Percentiles rank a stretch among this genome's conserved stretches.
Evolutionary conservation across 2,888 invertebrate species (phyloP).

Genomic region (Hirtodrosophila alboralis): DNA sequence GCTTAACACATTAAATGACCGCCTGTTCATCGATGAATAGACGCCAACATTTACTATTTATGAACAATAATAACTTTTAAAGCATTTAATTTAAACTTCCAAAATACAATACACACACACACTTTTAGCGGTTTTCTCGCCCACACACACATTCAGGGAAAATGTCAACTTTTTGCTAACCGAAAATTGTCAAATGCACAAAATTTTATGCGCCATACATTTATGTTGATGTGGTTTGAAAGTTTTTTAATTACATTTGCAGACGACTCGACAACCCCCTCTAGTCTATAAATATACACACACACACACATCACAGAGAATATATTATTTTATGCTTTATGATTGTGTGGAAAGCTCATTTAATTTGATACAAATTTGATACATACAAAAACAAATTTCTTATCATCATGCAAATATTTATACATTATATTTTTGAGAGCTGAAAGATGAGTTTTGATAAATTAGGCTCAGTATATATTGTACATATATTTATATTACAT

Average conservation of each 20-base stretch:
- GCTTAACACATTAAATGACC: conserved; percentile 52
- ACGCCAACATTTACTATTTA: conserved; percentile 56
- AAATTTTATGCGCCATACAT: conserved; percentile 67
- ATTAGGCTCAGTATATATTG: background rate
- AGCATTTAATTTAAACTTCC: conserved; percentile 62
- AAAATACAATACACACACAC: conserved; percentile 47
- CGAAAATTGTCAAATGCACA: conserved; percentile 76
- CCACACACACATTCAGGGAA: conserved; percentile 24
- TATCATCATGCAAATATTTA: conserved; percentile 33
- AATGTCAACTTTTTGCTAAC: conserved; percentile 69
- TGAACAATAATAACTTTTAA: conserved; percentile 65
- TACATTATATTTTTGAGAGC: background rate
- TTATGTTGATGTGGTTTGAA: conserved; percentile 80
- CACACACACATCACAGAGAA: conserved; percentile 7
- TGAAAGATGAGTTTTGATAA: background rate
- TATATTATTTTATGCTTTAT: conserved; percentile 43
- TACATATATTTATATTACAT: background rate
- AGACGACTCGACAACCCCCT: conserved; percentile 7
- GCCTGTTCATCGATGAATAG: conserved; percentile 58
- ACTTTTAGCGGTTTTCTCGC: conserved; percentile 51
- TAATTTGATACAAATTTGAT: conserved; percentile 75
- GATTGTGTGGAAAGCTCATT: conserved; percentile 73
- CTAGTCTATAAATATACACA: background rate
- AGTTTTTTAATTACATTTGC: conserved; percentile 79
- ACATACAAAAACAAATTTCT: conserved; percentile 40